Percentiles rank a stretch among this genome's conserved stretches.
phyloP scores from a whole-genome alignment of 2,888 invertebrate species.

The Tholera decimalis region DNA sequence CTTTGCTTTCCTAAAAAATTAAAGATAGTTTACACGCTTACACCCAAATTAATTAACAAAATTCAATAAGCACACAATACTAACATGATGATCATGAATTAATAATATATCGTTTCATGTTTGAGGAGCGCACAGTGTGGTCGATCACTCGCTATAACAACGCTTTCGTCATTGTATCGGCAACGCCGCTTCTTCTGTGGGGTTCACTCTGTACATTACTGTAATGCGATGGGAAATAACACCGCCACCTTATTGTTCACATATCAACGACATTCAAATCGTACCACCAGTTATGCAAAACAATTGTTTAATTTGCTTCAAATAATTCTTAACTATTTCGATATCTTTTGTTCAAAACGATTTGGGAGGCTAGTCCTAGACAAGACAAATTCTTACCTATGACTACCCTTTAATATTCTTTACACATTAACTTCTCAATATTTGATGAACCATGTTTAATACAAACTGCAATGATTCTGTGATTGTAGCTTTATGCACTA shows the following conservation, averaged over 20 bases:
- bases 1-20: conserved; percentile 57
- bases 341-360: not conserved
- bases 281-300: conserved; percentile 23
- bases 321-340: not conserved
- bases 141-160: conserved; percentile 58
- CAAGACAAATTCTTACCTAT: not conserved
- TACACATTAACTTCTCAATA: conserved; percentile 5
- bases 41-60: conserved; percentile 33
- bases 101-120: conserved; percentile 43
- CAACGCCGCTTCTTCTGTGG: conserved; percentile 65
- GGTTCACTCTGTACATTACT: conserved; percentile 55
- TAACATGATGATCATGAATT: conserved; percentile 52
- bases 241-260: conserved; percentile 27
- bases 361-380: not conserved
- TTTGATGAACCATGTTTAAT: conserved; percentile 25
- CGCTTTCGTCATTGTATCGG: conserved; percentile 66
- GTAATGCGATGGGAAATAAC: conserved; percentile 23
- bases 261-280: conserved; percentile 23
- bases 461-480: conserved; percentile 35
- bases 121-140: conserved; percentile 65
- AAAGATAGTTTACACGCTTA: conserved; percentile 51
- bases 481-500: conserved; percentile 31
- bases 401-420: not conserved
- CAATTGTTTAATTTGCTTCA: conserved; percentile 19
- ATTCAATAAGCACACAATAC: conserved; percentile 46